phyloP scores from a whole-genome alignment of 2,888 invertebrate species.

The Spodoptera littoralis region DNA sequence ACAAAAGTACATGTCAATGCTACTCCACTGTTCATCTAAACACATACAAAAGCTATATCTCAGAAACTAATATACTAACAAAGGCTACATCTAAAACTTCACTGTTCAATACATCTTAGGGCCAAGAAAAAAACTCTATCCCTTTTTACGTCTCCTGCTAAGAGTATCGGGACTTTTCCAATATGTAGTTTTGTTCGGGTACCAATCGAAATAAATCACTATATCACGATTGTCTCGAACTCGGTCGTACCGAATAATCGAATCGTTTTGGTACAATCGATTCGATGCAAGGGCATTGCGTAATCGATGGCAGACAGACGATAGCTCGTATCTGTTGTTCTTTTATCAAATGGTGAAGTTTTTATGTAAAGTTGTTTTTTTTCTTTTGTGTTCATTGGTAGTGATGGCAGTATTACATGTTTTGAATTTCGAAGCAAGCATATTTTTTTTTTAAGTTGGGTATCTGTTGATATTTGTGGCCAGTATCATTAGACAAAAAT shows the following conservation, averaged over 20 bases:
- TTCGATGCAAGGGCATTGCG: constrained; percentile 58
- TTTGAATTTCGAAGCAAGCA: too few species aligned
- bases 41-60: constrained; percentile 23
- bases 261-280: constrained; percentile 54
- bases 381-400: not conserved
- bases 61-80: constrained; percentile 38
- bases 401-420: too few species aligned
- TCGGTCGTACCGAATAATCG: constrained; percentile 57
- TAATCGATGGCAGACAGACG: constrained; percentile 52
- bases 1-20: not conserved
- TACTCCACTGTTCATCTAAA: constrained; percentile 22
- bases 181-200: constrained; percentile 59
- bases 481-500: too few species aligned
- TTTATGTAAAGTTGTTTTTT: not conserved
- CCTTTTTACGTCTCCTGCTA: constrained; percentile 46
- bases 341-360: constrained; percentile 19
- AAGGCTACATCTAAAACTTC: constrained; percentile 18
- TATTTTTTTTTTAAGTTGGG: too few species aligned
- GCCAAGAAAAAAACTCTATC: constrained; percentile 37
- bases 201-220: constrained; percentile 63
- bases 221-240: constrained; percentile 55
- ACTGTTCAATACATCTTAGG: constrained; percentile 48
- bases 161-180: constrained; percentile 55
- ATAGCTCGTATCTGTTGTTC: constrained; percentile 27
- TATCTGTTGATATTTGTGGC: too few species aligned